Base-by-base conservation (phyloP, 2,888 invertebrate species). In the Hypena proboscidalis region DNA sequence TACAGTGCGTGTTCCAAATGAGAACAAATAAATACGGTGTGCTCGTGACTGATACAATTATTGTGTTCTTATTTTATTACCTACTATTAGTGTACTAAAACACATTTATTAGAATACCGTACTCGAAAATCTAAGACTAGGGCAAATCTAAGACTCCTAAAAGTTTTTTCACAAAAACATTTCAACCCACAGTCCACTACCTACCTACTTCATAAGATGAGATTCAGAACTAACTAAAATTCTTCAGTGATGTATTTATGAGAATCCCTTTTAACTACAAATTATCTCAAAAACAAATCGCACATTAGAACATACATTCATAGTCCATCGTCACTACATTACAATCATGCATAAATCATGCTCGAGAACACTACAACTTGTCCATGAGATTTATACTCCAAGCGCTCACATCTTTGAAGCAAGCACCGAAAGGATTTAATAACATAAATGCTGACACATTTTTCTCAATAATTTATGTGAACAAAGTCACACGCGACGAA, bases 401-500 rank as follows among this genome's bases (percentile, higher is more conserved):
- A 52, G 41, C 43, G 23, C 39, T 52, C 21, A 23, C 55, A 58
- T 63, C 66, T 64, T 66, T 63, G 59, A 59, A 64, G 49, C 44
- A 48, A 53, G 59, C 57, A 54, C 57, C 58, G 52, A 67, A 57
- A 43, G 42, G 64, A 67, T 64, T 64, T 63, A 64, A 67, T 64
- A 67, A 67, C 67, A 63, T 65, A 65, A 68, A 73, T 51, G 61
- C 56, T 67, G 68, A 75, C 70, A 74, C 67, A 76, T 77, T 77
- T 75, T 76, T 71, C 76, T 69, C 65, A 68, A 62, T 64, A 75
- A 74, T 77, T 78, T 77, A 74, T 74, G 58, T 51, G 63, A 47
- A 64, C 59, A 70, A 64, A 64, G 67, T 75, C 72, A 66, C 72
- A 66, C 58, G 70, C 71, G 67, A 70, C 70, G 67, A 71, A 67